Evolutionary conservation across 2,113 vertebrate species (phyloP).

Genomic region (Rhagologus leucostigma): DNA sequence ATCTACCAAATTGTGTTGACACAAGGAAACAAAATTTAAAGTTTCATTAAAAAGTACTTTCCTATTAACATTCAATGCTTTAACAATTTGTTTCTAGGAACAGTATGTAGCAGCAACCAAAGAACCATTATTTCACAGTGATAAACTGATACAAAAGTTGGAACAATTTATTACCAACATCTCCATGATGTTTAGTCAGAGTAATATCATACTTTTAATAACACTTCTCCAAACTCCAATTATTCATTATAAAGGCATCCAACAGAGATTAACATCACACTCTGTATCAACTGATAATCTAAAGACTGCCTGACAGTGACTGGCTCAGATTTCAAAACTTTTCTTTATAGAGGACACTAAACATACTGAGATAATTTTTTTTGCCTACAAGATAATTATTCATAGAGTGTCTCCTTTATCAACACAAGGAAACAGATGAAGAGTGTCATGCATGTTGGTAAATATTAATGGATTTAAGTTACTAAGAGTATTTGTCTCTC

Average conservation of each 20-base stretch:
- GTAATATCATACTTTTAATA: background rate
- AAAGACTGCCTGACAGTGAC: background rate
- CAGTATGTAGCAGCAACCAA: background rate
- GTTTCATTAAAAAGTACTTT: background rate
- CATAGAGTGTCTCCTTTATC: background rate
- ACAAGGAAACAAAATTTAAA: background rate
- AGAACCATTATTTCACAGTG: background rate
- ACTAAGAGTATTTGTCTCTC: background rate
- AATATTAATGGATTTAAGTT: background rate
- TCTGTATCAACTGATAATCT: background rate
- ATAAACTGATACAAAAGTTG: background rate
- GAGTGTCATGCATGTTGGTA: background rate
- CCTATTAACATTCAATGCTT: background rate
- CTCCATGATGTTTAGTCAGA: background rate
- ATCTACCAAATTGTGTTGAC: background rate
- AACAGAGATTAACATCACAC: background rate
- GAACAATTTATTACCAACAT: background rate
- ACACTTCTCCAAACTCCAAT: background rate
- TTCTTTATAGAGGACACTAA: background rate
- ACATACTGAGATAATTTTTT: background rate
- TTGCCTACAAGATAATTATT: background rate
- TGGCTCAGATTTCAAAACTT: background rate
- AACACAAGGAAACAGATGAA: constrained; percentile 1
- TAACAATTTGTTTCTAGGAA: background rate
- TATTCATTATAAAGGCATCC: background rate